Evolutionary conservation across 2,113 vertebrate species (phyloP).

Genomic region (Fulica atra): DNA sequence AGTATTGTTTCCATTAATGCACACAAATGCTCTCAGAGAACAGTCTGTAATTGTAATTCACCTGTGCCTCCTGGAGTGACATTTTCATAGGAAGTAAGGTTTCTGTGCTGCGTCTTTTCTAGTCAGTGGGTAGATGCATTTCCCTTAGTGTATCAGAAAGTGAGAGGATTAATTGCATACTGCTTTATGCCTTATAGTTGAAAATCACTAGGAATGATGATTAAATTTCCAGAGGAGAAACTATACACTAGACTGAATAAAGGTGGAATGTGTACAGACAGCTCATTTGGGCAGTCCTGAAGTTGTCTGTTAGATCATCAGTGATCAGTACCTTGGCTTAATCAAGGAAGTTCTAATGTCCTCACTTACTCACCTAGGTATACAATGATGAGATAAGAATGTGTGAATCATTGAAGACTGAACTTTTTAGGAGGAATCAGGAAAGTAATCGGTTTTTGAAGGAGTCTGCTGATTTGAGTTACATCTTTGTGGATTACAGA

Average conservation of each 20-base stretch:
- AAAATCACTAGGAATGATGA: constrained; percentile 25
- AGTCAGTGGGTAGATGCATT: background rate
- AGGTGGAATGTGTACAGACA: background rate
- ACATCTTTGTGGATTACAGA: fast-evolving
- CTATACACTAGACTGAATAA: background rate
- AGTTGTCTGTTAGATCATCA: background rate
- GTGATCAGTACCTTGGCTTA: background rate
- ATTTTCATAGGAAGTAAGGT: constrained; percentile 5
- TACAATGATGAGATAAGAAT: background rate
- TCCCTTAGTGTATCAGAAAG: background rate
- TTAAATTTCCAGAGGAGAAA: constrained; percentile 13
- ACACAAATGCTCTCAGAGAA: background rate
- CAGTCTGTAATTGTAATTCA: background rate
- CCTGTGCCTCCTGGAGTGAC: background rate
- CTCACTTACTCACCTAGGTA: background rate
- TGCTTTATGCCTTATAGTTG: background rate
- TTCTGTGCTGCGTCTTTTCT: background rate
- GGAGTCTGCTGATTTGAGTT: background rate
- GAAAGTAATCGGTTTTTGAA: background rate
- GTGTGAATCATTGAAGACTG: background rate
- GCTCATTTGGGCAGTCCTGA: background rate
- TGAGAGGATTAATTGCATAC: constrained; percentile 14
- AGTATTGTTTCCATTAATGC: background rate
- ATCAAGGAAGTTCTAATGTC: background rate
- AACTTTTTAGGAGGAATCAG: background rate